These are phyloP conservation scores for Diachasma alloeum DNA, from an alignment of 1,140 invertebrate genomes.

Conservation along the genomic window DNA sequence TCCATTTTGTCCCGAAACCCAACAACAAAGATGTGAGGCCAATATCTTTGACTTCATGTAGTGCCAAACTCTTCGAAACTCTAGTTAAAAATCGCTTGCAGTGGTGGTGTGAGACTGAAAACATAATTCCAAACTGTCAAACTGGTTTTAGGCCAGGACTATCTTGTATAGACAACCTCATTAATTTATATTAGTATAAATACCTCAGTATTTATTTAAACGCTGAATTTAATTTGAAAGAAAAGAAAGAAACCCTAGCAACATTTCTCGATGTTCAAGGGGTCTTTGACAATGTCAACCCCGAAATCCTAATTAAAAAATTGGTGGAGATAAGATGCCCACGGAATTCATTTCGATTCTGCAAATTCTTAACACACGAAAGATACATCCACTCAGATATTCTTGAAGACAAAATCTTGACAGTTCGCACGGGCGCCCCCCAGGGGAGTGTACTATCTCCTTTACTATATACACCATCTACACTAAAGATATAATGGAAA, in stretches of 20 bases:
- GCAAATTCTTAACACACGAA: constrained; percentile 7
- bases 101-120: constrained; percentile 10
- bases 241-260: constrained; percentile 4
- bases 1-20: constrained; percentile 17
- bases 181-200: not conserved
- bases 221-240: constrained; percentile 13
- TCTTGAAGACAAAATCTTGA: not conserved
- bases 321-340: constrained; percentile 17
- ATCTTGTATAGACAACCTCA: constrained; percentile 20
- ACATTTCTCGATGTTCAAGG: constrained; percentile 23
- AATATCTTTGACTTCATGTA: constrained; percentile 16
- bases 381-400: not conserved
- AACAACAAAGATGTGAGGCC: not conserved
- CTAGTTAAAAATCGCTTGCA: constrained; percentile 24
- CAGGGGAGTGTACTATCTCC: constrained; percentile 27
- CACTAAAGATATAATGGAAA: not conserved
- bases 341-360: not conserved
- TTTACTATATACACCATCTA: not conserved
- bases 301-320: constrained; percentile 18
- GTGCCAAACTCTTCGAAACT: constrained; percentile 27
- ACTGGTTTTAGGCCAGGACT: constrained; percentile 13
- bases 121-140: constrained; percentile 13
- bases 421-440: constrained; percentile 22
- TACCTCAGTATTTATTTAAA: too few species aligned
- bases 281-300: constrained; percentile 27